These are phyloP conservation scores for Bruchidius siliquastri DNA, from an alignment of 2,888 invertebrate species.

Conservation along the genomic window DNA sequence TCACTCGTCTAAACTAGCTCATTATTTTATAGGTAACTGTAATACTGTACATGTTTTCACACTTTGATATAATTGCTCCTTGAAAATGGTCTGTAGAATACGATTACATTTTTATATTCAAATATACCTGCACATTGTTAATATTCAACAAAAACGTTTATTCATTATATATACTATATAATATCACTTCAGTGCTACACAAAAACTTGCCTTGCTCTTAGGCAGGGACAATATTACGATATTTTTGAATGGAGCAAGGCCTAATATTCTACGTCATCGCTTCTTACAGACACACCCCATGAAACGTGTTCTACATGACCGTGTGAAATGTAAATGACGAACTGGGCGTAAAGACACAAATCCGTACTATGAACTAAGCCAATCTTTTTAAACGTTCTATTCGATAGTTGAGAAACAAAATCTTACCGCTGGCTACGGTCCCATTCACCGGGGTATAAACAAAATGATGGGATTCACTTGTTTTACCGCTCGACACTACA, in stretches of 20 bases:
- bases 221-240: too few relatives aligned
- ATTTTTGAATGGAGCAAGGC: too few relatives aligned
- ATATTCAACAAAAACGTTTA: too few relatives aligned
- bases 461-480: slow-evolving; percentile 80
- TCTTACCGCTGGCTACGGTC: slow-evolving; percentile 46
- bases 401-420: slow-evolving; percentile 7
- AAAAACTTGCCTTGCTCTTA: too few relatives aligned
- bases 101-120: not conserved
- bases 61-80: not conserved
- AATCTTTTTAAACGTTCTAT: not conserved
- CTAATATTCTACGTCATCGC: not conserved
- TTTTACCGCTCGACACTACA: slow-evolving; percentile 80
- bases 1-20: too few relatives aligned
- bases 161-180: too few relatives aligned
- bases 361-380: not conserved
- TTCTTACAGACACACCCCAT: not conserved
- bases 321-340: not conserved
- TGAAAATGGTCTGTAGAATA: not conserved
- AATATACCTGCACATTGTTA: too few relatives aligned
- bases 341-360: not conserved
- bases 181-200: too few relatives aligned
- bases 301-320: not conserved
- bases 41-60: not conserved
- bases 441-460: slow-evolving; percentile 65
- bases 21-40: not conserved